Evolutionary conservation across 35 echinoderm and acorn worm species (phyloP).

Genomic region (Diadema setosum): DNA sequence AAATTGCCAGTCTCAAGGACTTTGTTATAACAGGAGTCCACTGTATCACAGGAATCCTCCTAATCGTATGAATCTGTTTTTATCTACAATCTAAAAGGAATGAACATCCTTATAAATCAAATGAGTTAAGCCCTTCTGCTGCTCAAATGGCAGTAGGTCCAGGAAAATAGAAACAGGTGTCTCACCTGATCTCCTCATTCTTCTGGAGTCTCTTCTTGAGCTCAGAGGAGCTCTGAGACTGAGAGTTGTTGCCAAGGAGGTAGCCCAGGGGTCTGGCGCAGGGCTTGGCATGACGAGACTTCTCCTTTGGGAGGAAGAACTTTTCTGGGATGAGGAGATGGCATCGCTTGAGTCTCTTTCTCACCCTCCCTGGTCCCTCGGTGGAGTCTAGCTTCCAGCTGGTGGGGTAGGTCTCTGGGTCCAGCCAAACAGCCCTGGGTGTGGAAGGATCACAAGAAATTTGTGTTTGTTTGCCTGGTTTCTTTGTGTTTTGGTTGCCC

Average conservation of each 20-base stretch:
- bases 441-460: no score
- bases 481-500: no score
- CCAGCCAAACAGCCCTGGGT: conserved; percentile 93
- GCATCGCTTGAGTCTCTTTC: conserved; percentile 73
- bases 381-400: conserved; percentile 94
- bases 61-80: no score
- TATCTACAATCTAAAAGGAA: no score
- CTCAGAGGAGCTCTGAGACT: conserved; percentile 69
- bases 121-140: no score
- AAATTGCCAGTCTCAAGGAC: no score
- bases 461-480: no score
- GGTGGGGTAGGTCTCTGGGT: conserved; percentile 53
- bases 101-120: no score
- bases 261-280: conserved; percentile 56
- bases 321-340: conserved; percentile 61
- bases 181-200: conserved; percentile 93
- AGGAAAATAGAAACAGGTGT: not conserved
- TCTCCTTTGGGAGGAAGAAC: conserved; percentile 55
- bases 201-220: conserved; percentile 83
- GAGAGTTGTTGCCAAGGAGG: conserved; percentile 60
- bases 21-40: no score
- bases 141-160: no score
- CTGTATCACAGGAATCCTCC: no score
- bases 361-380: conserved; percentile 81
- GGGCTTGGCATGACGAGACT: not conserved